A percentile compares a stretch with the other conserved stretches of the same genome.
These are phyloP conservation scores for Seladonia tumulorum DNA, from an alignment of 2,888 invertebrate species.

Conservation along the genomic window DNA sequence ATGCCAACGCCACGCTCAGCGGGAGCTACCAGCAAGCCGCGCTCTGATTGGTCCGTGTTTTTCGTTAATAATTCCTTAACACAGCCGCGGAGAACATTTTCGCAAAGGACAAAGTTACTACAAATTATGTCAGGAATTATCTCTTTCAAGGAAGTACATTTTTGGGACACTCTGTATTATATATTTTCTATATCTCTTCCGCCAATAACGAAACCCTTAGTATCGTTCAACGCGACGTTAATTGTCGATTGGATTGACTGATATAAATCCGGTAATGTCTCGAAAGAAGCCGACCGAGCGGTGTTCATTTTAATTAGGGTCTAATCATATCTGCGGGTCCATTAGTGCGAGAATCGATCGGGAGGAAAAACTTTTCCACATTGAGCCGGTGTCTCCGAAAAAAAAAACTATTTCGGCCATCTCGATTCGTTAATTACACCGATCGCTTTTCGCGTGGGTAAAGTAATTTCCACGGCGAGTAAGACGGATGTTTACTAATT, in stretches of 20 bases:
- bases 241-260: slow-evolving; percentile 20
- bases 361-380: neutral
- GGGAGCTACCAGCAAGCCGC: too few relatives aligned
- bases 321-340: neutral
- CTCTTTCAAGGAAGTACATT: too few relatives aligned
- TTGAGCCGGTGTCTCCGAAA: neutral
- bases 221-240: neutral
- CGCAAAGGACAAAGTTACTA: too few relatives aligned
- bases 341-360: slow-evolving; percentile 9
- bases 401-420: slow-evolving; percentile 11
- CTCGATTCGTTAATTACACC: slow-evolving; percentile 35
- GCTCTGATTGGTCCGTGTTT: too few relatives aligned
- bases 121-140: too few relatives aligned
- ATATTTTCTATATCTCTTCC: neutral
- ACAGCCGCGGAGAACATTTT: too few relatives aligned
- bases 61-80: too few relatives aligned
- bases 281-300: slow-evolving; percentile 14
- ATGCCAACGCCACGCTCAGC: too few relatives aligned
- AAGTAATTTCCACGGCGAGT: slow-evolving; percentile 33
- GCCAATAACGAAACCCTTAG: neutral
- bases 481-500: slow-evolving; percentile 55
- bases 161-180: too few relatives aligned
- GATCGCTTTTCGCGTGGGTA: slow-evolving; percentile 7
- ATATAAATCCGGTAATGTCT: slow-evolving; percentile 5
- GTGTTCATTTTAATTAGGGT: slow-evolving; percentile 25